These are phyloP conservation scores for Felis chaus DNA, from an alignment of 2,113 vertebrate species.

Conservation along the genomic window DNA sequence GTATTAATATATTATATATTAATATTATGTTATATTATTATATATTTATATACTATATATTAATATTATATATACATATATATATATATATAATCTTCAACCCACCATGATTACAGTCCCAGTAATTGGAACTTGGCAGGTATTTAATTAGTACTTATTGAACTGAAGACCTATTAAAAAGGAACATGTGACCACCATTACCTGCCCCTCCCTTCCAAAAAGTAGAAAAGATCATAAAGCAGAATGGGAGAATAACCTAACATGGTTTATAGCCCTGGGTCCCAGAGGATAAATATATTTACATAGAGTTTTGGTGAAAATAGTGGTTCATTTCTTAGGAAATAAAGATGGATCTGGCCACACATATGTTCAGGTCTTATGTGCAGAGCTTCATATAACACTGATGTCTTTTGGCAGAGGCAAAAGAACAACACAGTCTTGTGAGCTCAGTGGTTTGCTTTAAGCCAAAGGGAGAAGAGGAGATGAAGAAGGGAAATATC, in stretches of 20 bases:
- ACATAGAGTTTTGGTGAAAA: neutral
- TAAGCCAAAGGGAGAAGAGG: neutral
- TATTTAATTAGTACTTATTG: constrained; percentile 8
- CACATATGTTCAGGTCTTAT: neutral
- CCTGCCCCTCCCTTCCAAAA: neutral
- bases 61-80: neutral
- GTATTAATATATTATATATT: neutral
- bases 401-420: constrained; percentile 35
- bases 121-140: neutral
- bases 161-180: constrained; percentile 25
- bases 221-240: neutral
- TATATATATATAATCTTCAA: neutral
- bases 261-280: neutral
- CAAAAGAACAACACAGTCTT: neutral
- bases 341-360: constrained; percentile 38
- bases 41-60: neutral
- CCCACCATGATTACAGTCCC: neutral
- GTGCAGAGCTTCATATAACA: neutral
- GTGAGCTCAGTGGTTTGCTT: neutral
- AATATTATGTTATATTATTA: neutral
- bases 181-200: neutral
- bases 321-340: constrained; percentile 9
- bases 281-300: constrained; percentile 1
- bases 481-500: neutral
- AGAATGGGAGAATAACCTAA: constrained; percentile 28